A percentile compares a stretch with the other conserved stretches of the same genome.
phyloP scores from a whole-genome alignment of 2,888 invertebrate species.

The Parapristionchus giblindavisi region DNA sequence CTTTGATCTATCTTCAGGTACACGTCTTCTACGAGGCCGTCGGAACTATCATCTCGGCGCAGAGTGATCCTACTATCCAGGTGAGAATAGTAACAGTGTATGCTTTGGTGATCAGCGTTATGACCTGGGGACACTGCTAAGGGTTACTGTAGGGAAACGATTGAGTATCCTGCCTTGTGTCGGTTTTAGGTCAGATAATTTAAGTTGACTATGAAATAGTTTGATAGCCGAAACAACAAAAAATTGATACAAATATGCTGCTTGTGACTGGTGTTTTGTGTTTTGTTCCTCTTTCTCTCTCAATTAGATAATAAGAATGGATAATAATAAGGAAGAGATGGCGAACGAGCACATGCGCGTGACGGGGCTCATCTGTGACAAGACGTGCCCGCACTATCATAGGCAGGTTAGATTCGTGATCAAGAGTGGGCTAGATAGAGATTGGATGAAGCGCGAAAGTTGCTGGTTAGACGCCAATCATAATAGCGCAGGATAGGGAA shows the following conservation, averaged over 20 bases:
- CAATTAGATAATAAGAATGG: background rate
- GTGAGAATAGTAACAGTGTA: background rate
- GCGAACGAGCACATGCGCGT: background rate
- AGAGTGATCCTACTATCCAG: constrained; percentile 70
- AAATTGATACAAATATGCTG: no score
- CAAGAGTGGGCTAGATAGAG: no score
- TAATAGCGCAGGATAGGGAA: no score
- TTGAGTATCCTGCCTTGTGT: background rate
- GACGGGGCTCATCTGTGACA: constrained; percentile 6
- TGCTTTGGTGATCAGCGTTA: background rate
- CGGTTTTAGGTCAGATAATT: background rate
- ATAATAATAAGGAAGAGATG: background rate
- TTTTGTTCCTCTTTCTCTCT: no score
- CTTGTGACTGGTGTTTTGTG: no score
- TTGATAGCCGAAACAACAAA: no score
- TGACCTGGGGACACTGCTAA: background rate
- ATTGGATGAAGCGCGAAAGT: no score
- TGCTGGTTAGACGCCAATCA: no score
- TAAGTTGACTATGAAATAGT: background rate
- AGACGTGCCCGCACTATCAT: no score
- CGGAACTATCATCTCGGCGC: constrained; percentile 97
- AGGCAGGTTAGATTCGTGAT: no score
- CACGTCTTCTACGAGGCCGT: constrained; percentile 99
- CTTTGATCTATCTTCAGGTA: no score
- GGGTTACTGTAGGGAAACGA: no score